Evolutionary conservation across 1,140 invertebrate species (phyloP).

Genomic region (Leptinotarsa defecta): DNA sequence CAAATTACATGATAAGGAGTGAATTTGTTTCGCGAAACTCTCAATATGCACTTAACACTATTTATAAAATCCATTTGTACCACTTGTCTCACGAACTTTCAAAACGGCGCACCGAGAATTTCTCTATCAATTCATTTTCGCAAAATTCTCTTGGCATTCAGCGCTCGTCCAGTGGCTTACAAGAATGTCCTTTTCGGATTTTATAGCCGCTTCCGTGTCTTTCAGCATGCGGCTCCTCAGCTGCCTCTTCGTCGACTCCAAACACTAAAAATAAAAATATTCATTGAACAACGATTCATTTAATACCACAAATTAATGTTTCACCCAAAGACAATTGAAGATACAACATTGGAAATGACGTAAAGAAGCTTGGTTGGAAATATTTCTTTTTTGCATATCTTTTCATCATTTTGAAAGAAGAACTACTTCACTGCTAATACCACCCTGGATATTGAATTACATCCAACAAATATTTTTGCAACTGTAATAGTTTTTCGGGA

Average conservation of each 20-base stretch:
- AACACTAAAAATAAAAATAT: slow-evolving; percentile 42
- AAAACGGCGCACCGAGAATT: neutral
- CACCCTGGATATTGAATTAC: too few species aligned
- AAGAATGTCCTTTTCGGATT: slow-evolving; percentile 64
- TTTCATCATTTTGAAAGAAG: too few species aligned
- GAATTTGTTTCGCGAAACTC: neutral
- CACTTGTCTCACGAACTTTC: slow-evolving; percentile 8
- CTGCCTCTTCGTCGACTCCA: slow-evolving; percentile 63
- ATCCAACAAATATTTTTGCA: too few species aligned
- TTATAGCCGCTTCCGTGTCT: slow-evolving; percentile 62
- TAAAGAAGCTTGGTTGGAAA: too few species aligned
- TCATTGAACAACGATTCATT: too few species aligned
- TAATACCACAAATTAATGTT: too few species aligned
- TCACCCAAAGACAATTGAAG: too few species aligned
- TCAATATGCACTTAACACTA: slow-evolving; percentile 11
- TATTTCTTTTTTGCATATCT: too few species aligned
- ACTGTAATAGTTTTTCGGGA: too few species aligned
- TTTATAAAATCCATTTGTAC: slow-evolving; percentile 25
- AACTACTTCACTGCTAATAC: too few species aligned
- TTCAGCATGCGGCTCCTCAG: slow-evolving; percentile 60
- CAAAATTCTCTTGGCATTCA: slow-evolving; percentile 63
- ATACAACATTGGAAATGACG: too few species aligned
- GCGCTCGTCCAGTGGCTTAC: slow-evolving; percentile 68
- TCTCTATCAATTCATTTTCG: slow-evolving; percentile 15
- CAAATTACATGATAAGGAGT: neutral